A percentile compares a stretch with the other conserved stretches of the same genome.
Evolutionary conservation across 2,113 vertebrate species (phyloP).

Genomic region (Regulus satrapa): DNA sequence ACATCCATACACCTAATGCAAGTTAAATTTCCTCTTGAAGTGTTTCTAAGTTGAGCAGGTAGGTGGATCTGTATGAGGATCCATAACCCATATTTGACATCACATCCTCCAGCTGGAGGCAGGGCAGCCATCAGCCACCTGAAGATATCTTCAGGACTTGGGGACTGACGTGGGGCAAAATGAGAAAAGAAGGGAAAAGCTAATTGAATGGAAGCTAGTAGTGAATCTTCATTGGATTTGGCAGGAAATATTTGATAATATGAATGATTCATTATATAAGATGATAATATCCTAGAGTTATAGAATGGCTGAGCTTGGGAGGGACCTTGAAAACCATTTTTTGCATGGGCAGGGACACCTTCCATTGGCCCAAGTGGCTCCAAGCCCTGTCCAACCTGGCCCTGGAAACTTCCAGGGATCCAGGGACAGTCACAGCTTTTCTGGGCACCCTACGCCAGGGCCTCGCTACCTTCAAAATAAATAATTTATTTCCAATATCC

Average conservation of each 20-base stretch:
- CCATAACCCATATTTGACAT: background rate
- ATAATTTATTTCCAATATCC: background rate
- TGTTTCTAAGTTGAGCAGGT: background rate
- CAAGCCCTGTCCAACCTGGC: fast-evolving
- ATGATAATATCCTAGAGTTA: background rate
- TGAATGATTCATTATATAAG: background rate
- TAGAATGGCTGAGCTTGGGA: background rate
- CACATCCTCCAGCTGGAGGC: background rate
- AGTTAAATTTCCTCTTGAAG: background rate
- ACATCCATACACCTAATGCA: background rate
- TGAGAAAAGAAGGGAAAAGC: background rate
- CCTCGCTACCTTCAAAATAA: background rate
- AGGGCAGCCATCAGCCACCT: background rate
- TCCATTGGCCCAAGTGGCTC: fast-evolving
- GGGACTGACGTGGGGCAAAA: background rate
- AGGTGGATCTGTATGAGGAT: background rate
- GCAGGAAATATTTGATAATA: background rate
- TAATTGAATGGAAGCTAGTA: background rate
- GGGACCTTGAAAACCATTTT: background rate
- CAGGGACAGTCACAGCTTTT: background rate
- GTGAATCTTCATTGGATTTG: background rate
- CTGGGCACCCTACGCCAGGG: fast-evolving
- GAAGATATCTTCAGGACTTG: background rate
- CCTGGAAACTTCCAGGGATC: background rate
- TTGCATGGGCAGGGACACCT: background rate